These are phyloP conservation scores for Cyrtonyx montezumae DNA, from an alignment of 2,113 vertebrate species.

Conservation along the genomic window DNA sequence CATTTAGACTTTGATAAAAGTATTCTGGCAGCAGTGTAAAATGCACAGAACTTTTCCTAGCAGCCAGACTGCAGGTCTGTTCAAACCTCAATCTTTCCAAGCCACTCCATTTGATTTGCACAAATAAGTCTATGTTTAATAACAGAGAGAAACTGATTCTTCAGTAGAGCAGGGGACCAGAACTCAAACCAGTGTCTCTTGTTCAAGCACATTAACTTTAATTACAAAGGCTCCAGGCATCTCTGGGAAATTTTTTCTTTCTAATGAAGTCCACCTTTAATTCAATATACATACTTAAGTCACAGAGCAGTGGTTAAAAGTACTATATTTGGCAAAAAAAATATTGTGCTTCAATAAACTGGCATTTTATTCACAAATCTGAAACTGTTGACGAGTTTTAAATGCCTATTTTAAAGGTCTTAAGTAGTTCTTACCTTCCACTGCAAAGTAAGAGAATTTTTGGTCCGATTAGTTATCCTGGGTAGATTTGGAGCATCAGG, in stretches of 20 bases:
- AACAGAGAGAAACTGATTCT: not conserved
- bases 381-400: not conserved
- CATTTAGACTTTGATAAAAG: not conserved
- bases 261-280: not conserved
- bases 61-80: not conserved
- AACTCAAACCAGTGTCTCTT: not conserved
- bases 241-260: not conserved
- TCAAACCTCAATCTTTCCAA: not conserved
- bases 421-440: constrained; percentile 88
- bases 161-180: not conserved
- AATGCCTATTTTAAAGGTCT: not conserved
- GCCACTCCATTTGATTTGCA: not conserved
- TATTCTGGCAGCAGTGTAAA: not conserved
- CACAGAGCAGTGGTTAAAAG: not conserved
- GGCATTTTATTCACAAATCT: not conserved
- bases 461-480: constrained; percentile 91
- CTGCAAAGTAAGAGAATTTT: constrained; percentile 91
- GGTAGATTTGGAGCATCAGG: constrained; percentile 90
- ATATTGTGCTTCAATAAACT: not conserved
- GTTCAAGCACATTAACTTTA: not conserved
- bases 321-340: not conserved
- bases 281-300: not conserved
- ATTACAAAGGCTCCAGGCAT: not conserved
- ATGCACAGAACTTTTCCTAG: not conserved
- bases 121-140: not conserved